A percentile compares a stretch with the other conserved stretches of the same genome.
These are phyloP conservation scores for Craseonycteris thonglongyai DNA, from an alignment of 2,113 vertebrate genomes.

Conservation along the genomic window DNA sequence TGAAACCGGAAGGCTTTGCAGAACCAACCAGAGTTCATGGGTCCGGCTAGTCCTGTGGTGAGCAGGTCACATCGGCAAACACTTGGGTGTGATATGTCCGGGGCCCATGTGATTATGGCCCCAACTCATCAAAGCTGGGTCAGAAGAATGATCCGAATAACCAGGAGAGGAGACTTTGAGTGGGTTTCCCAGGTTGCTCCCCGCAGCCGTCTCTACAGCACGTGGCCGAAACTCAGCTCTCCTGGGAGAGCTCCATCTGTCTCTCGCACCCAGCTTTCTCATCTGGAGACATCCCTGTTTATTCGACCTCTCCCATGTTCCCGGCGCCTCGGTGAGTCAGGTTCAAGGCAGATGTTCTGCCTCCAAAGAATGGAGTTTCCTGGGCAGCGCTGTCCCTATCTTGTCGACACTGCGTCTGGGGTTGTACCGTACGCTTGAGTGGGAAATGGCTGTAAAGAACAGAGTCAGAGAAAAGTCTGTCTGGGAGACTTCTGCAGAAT, in stretches of 20 bases:
- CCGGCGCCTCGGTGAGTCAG: not conserved
- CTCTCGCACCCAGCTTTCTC: not conserved
- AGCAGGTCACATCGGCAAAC: conserved; percentile 47
- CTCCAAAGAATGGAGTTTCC: not conserved
- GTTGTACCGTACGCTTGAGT: not conserved
- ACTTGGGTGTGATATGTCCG: conserved; percentile 37
- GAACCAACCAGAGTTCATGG: conserved; percentile 47
- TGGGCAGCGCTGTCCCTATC: no score
- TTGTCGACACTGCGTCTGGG: not conserved
- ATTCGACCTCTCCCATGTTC: not conserved
- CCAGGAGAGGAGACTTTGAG: not conserved
- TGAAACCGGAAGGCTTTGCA: conserved; percentile 47
- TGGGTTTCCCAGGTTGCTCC: conserved; percentile 6
- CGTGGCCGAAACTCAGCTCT: not conserved
- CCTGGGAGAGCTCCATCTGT: not conserved
- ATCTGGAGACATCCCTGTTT: not conserved
- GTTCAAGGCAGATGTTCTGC: not conserved
- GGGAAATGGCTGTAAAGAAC: not conserved
- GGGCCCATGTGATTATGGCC: conserved; percentile 25
- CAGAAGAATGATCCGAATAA: conserved; percentile 48
- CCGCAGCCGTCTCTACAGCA: not conserved
- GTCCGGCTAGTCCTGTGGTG: conserved; percentile 49
- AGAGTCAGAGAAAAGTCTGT: not conserved
- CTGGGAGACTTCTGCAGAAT: not conserved
- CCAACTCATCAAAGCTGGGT: conserved; percentile 52